Evolutionary conservation across 1,140 invertebrate genomes (phyloP), one percentile per base, ranked within the genome.

Genomic region (Zaprionus davidi): DNA sequence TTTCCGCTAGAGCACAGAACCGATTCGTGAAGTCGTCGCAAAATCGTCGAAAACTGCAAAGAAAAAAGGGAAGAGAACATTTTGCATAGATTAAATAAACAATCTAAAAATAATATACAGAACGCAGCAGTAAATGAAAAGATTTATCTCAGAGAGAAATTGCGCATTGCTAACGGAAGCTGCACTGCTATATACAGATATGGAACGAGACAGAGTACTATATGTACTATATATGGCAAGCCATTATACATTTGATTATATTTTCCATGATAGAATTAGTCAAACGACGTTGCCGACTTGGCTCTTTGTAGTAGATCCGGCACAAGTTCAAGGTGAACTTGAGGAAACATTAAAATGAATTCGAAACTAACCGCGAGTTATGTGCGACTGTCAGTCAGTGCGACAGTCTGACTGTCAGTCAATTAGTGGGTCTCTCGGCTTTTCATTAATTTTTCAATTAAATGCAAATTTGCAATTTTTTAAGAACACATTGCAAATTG

Each of bases 291-390:
- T 49, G 68, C 51, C 63, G 34, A 53, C 49, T 13, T 36, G 38
- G 58, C 41, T 36, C 36, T 71, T 64, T 55, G 11, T 34, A 34
- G 57, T 74, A 44, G 44, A 38, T 15, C 55, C 63, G 55, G n/a
- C 44, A 64, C 85, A 88, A 85, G 85, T 88, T 88, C 85, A 88
- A 90, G 79, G 85, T 88, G 76, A 74, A 55, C 12, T 26, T 38
- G 44, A 57, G 22, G 17, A 34, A 51, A 36, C 38, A 73, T 73
- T 72, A 53, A 74, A 69, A 64, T 44, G 15, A 22, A 68, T 74
- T 69, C 58, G 58, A 57, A 38, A 20, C 38, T 56, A 46, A 44
- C 56, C 60, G 69, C 59, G 41, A 53, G 56, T 46, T 56, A 71
- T 49, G 46, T 46, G 6, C 12, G 22, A 5, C 56, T 67, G 9